Evolutionary conservation across 2,113 vertebrate species (phyloP).

Genomic region (Helogale parvula): DNA sequence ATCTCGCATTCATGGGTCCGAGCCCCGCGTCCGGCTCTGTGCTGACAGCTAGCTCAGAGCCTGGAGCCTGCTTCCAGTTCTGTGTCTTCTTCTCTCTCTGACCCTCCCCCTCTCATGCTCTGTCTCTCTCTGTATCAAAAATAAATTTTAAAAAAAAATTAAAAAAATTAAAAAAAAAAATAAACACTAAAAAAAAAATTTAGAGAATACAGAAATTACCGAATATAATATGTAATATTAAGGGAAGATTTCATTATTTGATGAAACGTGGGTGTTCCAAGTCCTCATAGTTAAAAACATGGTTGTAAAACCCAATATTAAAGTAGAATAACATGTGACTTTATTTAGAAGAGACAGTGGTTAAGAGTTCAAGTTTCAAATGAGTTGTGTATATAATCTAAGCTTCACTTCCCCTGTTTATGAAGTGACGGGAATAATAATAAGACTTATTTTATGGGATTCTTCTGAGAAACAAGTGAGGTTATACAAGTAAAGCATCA

Average conservation of each 20-base stretch:
- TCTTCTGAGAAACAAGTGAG: not conserved
- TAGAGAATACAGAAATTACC: not conserved
- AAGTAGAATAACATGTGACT: not conserved
- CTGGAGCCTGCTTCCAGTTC: too few relatives aligned
- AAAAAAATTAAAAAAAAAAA: too few relatives aligned
- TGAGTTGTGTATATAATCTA: not conserved
- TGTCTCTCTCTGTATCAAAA: too few relatives aligned
- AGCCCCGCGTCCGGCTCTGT: too few relatives aligned
- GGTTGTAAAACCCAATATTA: not conserved
- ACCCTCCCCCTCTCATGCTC: too few relatives aligned
- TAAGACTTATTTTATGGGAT: not conserved
- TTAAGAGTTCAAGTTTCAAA: not conserved
- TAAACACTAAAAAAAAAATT: too few relatives aligned
- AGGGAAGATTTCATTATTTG: constrained; percentile 5
- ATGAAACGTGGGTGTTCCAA: not conserved
- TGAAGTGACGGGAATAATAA: not conserved
- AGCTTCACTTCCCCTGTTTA: not conserved
- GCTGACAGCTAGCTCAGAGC: too few relatives aligned
- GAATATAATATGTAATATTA: not conserved
- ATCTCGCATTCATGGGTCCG: too few relatives aligned
- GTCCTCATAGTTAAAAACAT: not conserved
- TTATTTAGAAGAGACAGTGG: not conserved
- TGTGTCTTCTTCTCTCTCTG: too few relatives aligned
- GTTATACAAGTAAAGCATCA: not conserved
- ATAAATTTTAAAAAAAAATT: too few relatives aligned